These are phyloP conservation scores for Cephus spinipes DNA, from an alignment of 2,888 invertebrate species.

Conservation along the genomic window DNA sequence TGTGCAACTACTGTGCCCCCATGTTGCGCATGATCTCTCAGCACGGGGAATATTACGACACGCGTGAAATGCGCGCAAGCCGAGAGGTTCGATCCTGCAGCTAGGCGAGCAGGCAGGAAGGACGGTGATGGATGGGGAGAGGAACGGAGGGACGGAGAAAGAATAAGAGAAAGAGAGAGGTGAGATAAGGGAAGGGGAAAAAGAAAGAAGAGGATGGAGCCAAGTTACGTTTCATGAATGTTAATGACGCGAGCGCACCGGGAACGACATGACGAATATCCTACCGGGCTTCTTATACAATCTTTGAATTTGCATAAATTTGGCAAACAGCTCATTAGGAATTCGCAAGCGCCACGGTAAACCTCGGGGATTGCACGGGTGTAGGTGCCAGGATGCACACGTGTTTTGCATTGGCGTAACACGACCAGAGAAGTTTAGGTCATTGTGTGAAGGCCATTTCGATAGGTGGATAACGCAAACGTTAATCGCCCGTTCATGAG, in stretches of 20 bases:
- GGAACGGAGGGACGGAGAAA: not conserved
- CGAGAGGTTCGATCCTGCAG: not conserved
- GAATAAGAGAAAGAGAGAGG: constrained; percentile 1
- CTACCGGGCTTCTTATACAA: constrained; percentile 33
- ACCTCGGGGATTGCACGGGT: not conserved
- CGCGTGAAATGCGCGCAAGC: too few relatives aligned
- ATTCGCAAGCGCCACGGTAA: constrained; percentile 30
- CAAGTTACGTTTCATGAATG: constrained; percentile 47
- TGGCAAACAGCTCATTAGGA: constrained; percentile 51
- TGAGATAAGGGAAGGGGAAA: not conserved
- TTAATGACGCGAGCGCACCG: constrained; percentile 40
- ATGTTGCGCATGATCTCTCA: too few relatives aligned
- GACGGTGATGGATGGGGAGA: constrained; percentile 12
- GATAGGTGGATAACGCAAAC: not conserved
- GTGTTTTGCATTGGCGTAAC: constrained; percentile 5
- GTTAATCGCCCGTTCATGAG: too few relatives aligned
- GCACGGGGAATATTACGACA: too few relatives aligned
- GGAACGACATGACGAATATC: constrained; percentile 31
- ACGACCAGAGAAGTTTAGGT: constrained; percentile 28
- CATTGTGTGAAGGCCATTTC: constrained; percentile 43
- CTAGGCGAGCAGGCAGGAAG: constrained; percentile 14
- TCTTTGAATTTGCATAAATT: constrained; percentile 54
- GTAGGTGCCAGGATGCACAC: too few relatives aligned
- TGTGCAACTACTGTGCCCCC: too few relatives aligned
- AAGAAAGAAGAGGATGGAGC: constrained; percentile 23